Evolutionary conservation across 2,888 invertebrate genomes (phyloP).

Genomic region (Scaptodrosophila latifasciaeformis): DNA sequence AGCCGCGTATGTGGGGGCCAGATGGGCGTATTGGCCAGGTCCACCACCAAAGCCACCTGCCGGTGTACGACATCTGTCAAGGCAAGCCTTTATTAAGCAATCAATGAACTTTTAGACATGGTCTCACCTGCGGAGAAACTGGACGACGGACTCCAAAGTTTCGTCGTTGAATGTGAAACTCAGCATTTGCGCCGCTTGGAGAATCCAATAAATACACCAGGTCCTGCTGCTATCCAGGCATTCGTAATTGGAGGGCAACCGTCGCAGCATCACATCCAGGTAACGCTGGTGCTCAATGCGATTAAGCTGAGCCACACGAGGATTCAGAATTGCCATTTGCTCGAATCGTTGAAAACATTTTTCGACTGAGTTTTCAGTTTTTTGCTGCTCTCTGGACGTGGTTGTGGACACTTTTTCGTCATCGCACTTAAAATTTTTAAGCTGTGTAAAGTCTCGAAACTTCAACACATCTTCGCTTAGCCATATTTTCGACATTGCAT

Average conservation of each 20-base stretch:
- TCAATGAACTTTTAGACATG: too few relatives aligned
- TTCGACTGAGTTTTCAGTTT: conserved; percentile 78
- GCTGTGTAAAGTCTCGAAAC: conserved; percentile 65
- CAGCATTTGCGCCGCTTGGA: conserved; percentile 90
- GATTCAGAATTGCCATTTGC: conserved; percentile 76
- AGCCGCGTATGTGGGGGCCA: conserved; percentile 98
- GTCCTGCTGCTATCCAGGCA: conserved; percentile 95
- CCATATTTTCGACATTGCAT: too few relatives aligned
- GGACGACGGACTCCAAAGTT: conserved; percentile 77
- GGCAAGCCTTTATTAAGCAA: background rate
- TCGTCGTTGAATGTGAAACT: conserved; percentile 79
- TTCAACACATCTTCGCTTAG: conserved; percentile 39
- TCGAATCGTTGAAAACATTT: conserved; percentile 77
- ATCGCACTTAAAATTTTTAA: conserved; percentile 76
- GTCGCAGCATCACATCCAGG: conserved; percentile 81
- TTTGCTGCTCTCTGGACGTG: conserved; percentile 79
- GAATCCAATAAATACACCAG: conserved; percentile 98
- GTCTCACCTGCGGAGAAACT: conserved; percentile 79
- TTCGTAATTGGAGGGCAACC: conserved; percentile 84
- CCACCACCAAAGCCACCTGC: conserved; percentile 95
- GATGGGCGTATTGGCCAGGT: conserved; percentile 92
- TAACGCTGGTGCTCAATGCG: conserved; percentile 80
- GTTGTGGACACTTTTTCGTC: conserved; percentile 79
- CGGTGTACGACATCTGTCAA: conserved; percentile 65
- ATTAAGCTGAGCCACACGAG: conserved; percentile 79